Base-by-base conservation (phyloP, 2,888 invertebrate species). In the Eulithis testata region DNA sequence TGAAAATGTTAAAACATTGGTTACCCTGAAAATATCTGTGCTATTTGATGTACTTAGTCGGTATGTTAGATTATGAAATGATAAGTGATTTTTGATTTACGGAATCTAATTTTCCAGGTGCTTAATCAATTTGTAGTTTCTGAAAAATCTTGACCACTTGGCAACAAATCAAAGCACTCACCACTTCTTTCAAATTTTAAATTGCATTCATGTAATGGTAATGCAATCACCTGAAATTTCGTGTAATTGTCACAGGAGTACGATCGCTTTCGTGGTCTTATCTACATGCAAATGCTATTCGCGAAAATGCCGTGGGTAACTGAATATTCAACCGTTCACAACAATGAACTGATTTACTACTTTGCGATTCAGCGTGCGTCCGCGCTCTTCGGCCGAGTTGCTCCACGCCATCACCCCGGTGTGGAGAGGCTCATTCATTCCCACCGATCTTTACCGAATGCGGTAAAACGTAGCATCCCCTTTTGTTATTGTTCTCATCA, bases 261-360 rank as follows among this genome's bases (percentile, higher is more conserved):
- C 72, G 69, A 79, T 75, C 71, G 75, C 73, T 78, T 77, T 77
- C 72, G 60, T 68, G 76, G 72, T 71, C 76, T 76, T 75, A 82
- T 80, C 78, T 80, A 72, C 75, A 82, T 86, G 83, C 79, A 83
- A 85, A 86, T 84, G 76, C 71, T 76, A 79, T 81, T 77, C 79
- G 76, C 74, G 79, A 80, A 83, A 85, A 80, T 78, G 75, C 73
- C 76, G 72, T 76, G 74, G 76, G 81, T 85, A 83, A 83, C 83
- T 83, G 85, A 85, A 88, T 84, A 85, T 86, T 85, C 84, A 84
- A 80, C 78, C 80, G 77, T 83, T 86, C 83, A 82, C 84, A 83
- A 85, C 84, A 87, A 85, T 85, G 84, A 84, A 85, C 88, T 86
- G 87, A 87, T 89, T 89, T 87, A 84, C 84, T 86, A 82, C 84